Conservation (phyloP, 92 coral and sea anemone species). For the Palythoa grandiflora region DNA sequence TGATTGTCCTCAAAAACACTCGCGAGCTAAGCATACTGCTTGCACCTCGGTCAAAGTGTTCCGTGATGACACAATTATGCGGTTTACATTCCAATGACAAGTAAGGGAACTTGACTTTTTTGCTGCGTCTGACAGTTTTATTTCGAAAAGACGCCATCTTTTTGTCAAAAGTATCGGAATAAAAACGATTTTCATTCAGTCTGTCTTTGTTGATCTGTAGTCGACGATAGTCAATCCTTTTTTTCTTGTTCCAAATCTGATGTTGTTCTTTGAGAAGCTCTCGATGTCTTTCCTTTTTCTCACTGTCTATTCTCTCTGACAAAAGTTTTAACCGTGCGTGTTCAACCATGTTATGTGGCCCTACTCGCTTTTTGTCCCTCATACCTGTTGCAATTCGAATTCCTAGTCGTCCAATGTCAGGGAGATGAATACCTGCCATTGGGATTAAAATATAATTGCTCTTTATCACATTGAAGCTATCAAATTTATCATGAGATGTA, state of each 20-base stretch:
- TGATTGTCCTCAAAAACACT: neutral
- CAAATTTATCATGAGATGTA: neutral
- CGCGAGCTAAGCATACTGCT: slow-evolving; percentile 1
- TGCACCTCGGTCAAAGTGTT: neutral
- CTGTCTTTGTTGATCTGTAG: slow-evolving; percentile 59
- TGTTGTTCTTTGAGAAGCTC: slow-evolving; percentile 72
- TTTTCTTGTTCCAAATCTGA: slow-evolving; percentile 69
- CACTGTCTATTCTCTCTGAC: slow-evolving; percentile 77
- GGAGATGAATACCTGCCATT: slow-evolving; percentile 87
- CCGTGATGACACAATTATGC: neutral
- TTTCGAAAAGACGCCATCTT: neutral
- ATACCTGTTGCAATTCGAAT: slow-evolving; percentile 87
- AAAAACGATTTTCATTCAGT: neutral
- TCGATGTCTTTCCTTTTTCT: slow-evolving; percentile 74
- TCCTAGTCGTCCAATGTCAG: slow-evolving; percentile 88
- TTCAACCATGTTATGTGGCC: slow-evolving; percentile 76
- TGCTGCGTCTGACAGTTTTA: neutral
- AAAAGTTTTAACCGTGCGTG: slow-evolving; percentile 70
- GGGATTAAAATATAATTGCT: neutral
- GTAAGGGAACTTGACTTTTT: neutral
- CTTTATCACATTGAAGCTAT: neutral
- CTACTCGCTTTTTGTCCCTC: slow-evolving; percentile 77
- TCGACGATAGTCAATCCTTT: slow-evolving; percentile 73
- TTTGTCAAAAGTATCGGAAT: neutral
- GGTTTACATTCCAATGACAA: slow-evolving; percentile 12